phyloP scores from a whole-genome alignment of 1,140 invertebrate species.

The Cyclina sinensis region DNA sequence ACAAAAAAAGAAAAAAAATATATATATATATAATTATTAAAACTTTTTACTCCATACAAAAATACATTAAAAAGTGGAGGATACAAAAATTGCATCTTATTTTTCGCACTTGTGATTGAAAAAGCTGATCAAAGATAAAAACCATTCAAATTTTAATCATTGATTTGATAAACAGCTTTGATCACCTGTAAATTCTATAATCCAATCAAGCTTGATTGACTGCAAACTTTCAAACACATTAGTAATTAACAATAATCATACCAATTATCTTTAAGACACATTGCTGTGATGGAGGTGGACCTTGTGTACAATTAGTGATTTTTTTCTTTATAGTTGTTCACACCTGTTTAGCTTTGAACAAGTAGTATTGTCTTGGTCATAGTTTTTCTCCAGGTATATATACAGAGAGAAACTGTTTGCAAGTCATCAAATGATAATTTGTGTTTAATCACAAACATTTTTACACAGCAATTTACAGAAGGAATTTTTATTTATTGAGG shows the following conservation, averaged over 20 bases:
- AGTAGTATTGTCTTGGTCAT: neutral
- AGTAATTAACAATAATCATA: neutral
- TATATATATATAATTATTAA: too few relatives aligned
- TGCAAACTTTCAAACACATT: slow-evolving; percentile 2
- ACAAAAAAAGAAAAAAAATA: too few relatives aligned
- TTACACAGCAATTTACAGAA: neutral
- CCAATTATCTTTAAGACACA: neutral
- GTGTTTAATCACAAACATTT: neutral
- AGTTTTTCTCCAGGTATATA: neutral
- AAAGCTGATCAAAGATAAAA: slow-evolving; percentile 18
- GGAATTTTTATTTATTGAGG: neutral
- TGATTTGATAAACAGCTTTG: slow-evolving; percentile 24
- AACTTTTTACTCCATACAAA: too few relatives aligned
- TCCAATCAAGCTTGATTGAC: slow-evolving; percentile 4
- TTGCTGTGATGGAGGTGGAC: neutral
- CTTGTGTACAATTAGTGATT: neutral
- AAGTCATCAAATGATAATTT: neutral
- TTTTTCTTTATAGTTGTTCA: neutral
- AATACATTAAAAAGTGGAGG: too few relatives aligned
- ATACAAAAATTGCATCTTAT: neutral
- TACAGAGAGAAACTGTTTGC: neutral
- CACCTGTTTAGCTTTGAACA: neutral
- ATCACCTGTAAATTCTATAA: neutral
- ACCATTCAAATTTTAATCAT: neutral
- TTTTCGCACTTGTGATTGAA: slow-evolving; percentile 28